Evolutionary conservation across 2,888 invertebrate species (phyloP), one percentile per base, ranked within the genome.

Genomic region (Slavum lentiscoides): DNA sequence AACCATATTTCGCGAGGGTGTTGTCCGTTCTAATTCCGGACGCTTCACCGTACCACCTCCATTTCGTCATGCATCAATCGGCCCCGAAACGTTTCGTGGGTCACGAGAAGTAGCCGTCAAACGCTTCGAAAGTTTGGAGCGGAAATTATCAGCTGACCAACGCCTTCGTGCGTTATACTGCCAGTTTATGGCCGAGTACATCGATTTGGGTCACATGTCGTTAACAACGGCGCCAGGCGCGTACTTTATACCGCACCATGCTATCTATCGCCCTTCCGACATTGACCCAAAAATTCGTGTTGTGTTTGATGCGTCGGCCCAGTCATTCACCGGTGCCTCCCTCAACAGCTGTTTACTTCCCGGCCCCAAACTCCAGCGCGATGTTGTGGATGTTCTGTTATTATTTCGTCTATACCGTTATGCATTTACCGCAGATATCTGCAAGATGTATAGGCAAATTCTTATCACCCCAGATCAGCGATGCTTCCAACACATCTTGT

Each of bases 351-450:
- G 83, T 0, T 83, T 85, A 17, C 76, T 83, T 74, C 83, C 84
- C 0, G 86, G 86, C 0, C 85, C 86, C 2, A 84, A 83, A 2
- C 66, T 86, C 0, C 85, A 86, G 74, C 83, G 84, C 7, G 85
- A 85, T 43, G 81, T 86, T 4, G 83, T 85, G 61, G 77, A 84
- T 11, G 84, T 77, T 0, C 6, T 77, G 15, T n/a, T 37, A 9
- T n/a, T 58, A 1, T 74, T 72, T 21, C 55, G 59, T 8, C 1
- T 23, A 6, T 17, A 61, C 49, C 43, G 43, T 53, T 37, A 37
- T 61, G 37, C 73, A 1, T 61, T 77, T 30, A 74, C 49, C 0
- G 9, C 59, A n/a, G 81, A 83, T 58, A 67, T 83, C 17, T 55
- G 80, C 30, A 81, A 82, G 49, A 83, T 83, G 83, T 83, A 82